Conservation (phyloP, 2,888 invertebrate genomes). For the Abrostola triplasia region DNA sequence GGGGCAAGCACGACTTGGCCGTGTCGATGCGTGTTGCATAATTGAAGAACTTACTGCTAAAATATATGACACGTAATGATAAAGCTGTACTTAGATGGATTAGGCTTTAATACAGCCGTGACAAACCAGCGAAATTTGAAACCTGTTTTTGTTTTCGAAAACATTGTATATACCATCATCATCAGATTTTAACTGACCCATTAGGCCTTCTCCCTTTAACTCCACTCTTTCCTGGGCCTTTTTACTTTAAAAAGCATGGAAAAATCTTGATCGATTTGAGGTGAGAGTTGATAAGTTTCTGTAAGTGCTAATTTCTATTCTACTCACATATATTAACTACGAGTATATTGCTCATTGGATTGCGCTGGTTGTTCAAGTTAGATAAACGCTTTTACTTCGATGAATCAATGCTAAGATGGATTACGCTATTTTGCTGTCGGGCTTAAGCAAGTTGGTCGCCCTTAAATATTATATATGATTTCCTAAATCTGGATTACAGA, state of each 20-base stretch:
- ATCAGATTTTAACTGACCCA: too few relatives aligned
- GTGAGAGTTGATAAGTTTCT: too few relatives aligned
- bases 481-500: too few relatives aligned
- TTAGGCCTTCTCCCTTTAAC: too few relatives aligned
- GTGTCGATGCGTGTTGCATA: slow-evolving; percentile 64
- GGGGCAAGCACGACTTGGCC: slow-evolving; percentile 64
- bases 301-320: neutral
- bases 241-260: too few relatives aligned
- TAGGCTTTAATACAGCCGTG: neutral
- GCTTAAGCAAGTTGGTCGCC: neutral
- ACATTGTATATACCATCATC: too few relatives aligned
- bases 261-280: too few relatives aligned
- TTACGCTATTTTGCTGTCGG: neutral
- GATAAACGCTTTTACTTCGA: neutral
- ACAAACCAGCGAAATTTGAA: too few relatives aligned
- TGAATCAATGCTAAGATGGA: neutral
- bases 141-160: too few relatives aligned
- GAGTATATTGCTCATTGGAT: too few relatives aligned
- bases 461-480: too few relatives aligned
- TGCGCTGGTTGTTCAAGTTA: neutral
- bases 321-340: neutral
- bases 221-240: too few relatives aligned
- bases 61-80: neutral
- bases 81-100: neutral
- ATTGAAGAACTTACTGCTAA: slow-evolving; percentile 40